A percentile compares a stretch with the other conserved stretches of the same genome.
Evolutionary conservation across 2,113 vertebrate species (phyloP).

Genomic region (Diadophis punctatus): DNA sequence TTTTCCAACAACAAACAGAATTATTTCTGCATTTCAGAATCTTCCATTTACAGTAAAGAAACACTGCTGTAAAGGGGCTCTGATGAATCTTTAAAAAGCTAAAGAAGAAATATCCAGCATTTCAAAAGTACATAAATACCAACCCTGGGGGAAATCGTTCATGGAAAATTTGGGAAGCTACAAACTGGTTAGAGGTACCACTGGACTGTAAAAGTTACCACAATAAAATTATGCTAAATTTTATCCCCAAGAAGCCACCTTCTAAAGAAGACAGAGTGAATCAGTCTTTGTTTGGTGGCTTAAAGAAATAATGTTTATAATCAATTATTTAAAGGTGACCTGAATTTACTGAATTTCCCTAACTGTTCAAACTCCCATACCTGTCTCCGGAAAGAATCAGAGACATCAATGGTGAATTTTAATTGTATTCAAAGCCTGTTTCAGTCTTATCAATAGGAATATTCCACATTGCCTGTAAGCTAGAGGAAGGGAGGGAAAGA

Average conservation of each 20-base stretch:
- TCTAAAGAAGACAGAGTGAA: background rate
- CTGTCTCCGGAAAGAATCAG: background rate
- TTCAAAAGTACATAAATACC: background rate
- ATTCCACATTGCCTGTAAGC: background rate
- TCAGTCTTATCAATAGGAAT: slow-evolving; percentile 6
- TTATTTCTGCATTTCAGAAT: background rate
- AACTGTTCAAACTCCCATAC: background rate
- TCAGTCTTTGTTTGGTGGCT: background rate
- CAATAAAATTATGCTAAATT: background rate
- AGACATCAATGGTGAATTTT: background rate
- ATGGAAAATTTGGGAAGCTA: background rate
- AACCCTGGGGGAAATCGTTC: background rate
- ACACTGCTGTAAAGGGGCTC: background rate
- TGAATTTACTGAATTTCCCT: background rate
- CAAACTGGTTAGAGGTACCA: background rate
- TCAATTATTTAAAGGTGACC: background rate
- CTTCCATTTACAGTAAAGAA: background rate
- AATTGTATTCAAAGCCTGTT: background rate
- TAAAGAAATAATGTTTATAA: background rate
- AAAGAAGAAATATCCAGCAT: background rate
- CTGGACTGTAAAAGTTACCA: background rate
- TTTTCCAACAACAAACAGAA: background rate
- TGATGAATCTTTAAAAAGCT: background rate
- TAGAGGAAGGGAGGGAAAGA: too few species aligned
- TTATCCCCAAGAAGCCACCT: background rate